Conservation (phyloP, 2,888 invertebrate species). For the Chamaedrilus cognettii region DNA sequence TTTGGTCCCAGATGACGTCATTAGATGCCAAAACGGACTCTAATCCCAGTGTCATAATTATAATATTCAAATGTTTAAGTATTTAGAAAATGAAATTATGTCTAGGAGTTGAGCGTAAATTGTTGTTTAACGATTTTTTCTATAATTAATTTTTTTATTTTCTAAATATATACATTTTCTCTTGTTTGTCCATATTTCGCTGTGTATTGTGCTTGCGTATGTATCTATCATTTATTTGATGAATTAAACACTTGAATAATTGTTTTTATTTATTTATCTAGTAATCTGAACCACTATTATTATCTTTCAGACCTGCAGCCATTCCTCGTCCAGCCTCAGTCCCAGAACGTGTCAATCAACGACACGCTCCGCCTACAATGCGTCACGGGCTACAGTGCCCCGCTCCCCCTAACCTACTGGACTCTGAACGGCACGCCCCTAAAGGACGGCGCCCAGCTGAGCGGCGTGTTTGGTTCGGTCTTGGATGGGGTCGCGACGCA, state of each 20-base stretch:
- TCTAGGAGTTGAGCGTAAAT: no score
- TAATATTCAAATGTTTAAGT: no score
- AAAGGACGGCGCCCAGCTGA: slow-evolving; percentile 40
- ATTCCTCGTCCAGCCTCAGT: slow-evolving; percentile 45
- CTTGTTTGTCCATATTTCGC: no score
- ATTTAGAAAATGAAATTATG: no score
- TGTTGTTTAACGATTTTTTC: no score
- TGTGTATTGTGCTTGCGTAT: no score
- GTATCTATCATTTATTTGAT: no score
- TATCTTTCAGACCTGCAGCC: slow-evolving; percentile 45
- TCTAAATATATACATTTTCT: neutral
- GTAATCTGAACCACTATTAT: neutral
- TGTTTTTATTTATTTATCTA: neutral
- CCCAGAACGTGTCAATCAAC: slow-evolving; percentile 39
- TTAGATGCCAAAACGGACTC: no score
- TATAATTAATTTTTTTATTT: neutral
- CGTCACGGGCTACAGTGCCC: slow-evolving; percentile 45
- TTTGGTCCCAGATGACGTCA: no score
- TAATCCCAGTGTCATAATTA: no score
- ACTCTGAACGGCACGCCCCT: slow-evolving; percentile 43
- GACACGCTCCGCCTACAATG: slow-evolving; percentile 44
- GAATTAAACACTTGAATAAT: no score
- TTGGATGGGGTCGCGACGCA: slow-evolving; percentile 33
- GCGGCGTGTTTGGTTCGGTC: slow-evolving; percentile 38
- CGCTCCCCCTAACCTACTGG: slow-evolving; percentile 43